These are phyloP conservation scores for Pseudoips prasinana DNA, from an alignment of 2,888 invertebrate genomes.

Conservation along the genomic window DNA sequence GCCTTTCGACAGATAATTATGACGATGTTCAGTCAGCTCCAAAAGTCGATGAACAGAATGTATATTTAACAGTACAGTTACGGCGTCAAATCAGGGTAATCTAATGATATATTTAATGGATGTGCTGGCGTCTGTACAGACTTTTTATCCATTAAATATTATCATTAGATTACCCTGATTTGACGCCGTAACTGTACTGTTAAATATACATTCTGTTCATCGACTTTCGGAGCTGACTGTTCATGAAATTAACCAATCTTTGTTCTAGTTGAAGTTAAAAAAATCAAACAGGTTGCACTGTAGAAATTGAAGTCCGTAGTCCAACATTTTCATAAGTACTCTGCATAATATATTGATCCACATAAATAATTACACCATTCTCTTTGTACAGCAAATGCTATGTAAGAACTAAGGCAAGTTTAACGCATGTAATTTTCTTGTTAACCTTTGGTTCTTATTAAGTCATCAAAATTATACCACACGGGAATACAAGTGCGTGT, in stretches of 20 bases:
- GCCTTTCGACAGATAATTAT: too few species aligned
- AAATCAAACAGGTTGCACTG: background rate
- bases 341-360: conserved; percentile 45
- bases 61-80: too few species aligned
- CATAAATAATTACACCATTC: conserved; percentile 54
- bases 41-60: too few species aligned
- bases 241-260: background rate
- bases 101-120: too few species aligned
- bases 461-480: conserved; percentile 61
- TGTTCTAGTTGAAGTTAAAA: background rate
- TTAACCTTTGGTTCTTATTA: conserved; percentile 58
- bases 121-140: too few species aligned
- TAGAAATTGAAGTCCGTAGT: background rate
- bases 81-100: too few species aligned
- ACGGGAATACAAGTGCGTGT: conserved; percentile 31
- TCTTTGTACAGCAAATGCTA: conserved; percentile 45
- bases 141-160: too few species aligned
- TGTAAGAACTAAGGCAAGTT: conserved; percentile 31
- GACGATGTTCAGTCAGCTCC: too few species aligned
- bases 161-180: too few species aligned
- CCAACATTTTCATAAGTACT: conserved; percentile 38
- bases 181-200: too few species aligned
- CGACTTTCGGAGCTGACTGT: too few species aligned
- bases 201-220: too few species aligned
- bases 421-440: conserved; percentile 56